Evolutionary conservation across 2,888 invertebrate genomes (phyloP), one percentile per base, ranked within the genome.

Genomic region (Euclidia mi): DNA sequence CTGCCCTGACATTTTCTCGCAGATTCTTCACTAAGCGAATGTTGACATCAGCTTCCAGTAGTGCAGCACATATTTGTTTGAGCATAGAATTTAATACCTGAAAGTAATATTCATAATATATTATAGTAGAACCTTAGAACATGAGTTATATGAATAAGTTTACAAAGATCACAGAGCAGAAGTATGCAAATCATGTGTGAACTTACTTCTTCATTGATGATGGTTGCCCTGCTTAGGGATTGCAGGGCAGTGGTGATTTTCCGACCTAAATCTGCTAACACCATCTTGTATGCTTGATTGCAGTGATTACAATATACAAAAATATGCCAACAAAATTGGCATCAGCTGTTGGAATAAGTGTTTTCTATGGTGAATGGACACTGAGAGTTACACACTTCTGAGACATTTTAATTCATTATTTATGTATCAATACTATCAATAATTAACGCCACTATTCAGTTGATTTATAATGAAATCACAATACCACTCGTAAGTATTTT

Each of bases 211-310:
- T 99, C 99, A 95, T 99, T 99, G 81, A 99, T 99, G 69, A 99
- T 97, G 42, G 99, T 99, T 61, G 99, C 99, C 95, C 98, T 98
- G 95, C 99, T 99, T 73, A 99, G 95, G 49, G 99, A 99, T 90
- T 99, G 98, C 92, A 99, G 95, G 66, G 99, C 99, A 92, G 98
- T 98, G 84, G 99, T 99, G 89, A 99, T 99, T 95, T 99, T 99
- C 88, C 99, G 97, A 88, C 99, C 99, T 91, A 99, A 96, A 96
- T 99, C 99, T 83, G 99, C 99, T 96, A 99, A 98, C 91, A 99
- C 99, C 99, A 99, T 99, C 89, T 95, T 97, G 87, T 68, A 75
- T 65, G 65, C 60, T 65, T 76, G 69, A 29, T 14, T 44, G 41
- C 32, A 41, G 35, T 42, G 25, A 50, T 32, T 56, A 29, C 31